These are phyloP conservation scores for Microchrysa polita DNA, from an alignment of 2,888 invertebrate genomes.

Conservation along the genomic window DNA sequence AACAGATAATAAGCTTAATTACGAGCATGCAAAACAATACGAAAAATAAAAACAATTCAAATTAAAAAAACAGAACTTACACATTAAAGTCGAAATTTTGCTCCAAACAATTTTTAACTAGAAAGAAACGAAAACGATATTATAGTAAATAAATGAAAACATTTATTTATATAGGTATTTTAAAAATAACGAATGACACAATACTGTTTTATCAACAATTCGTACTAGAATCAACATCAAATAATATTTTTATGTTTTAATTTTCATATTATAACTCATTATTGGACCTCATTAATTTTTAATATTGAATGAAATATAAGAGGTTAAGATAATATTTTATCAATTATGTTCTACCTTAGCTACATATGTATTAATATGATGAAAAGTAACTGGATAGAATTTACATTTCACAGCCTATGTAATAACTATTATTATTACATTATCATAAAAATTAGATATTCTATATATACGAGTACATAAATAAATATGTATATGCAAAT, in stretches of 20 bases:
- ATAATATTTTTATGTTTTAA: not conserved
- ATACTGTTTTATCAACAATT: not conserved
- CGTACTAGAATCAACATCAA: not conserved
- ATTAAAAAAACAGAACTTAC: not conserved
- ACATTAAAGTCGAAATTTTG: not conserved
- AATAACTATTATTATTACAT: too few species aligned
- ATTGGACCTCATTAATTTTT: constrained; percentile 40
- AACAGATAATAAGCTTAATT: not conserved
- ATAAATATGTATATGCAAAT: too few species aligned
- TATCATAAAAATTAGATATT: too few species aligned
- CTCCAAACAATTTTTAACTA: constrained; percentile 3
- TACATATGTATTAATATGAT: too few species aligned
- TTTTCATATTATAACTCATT: constrained; percentile 19
- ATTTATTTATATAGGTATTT: not conserved
- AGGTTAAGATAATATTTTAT: not conserved
- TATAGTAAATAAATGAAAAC: not conserved
- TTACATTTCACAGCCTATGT: too few species aligned
- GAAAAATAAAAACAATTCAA: not conserved
- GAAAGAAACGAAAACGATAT: constrained; percentile 3
- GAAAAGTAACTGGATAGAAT: too few species aligned
- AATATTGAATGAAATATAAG: constrained; percentile 6
- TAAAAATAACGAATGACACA: too few species aligned
- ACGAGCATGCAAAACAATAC: too few species aligned
- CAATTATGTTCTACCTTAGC: not conserved
- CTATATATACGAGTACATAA: too few species aligned